A percentile compares a stretch with the other conserved stretches of the same genome.
Evolutionary conservation across 2,888 invertebrate species (phyloP).

Genomic region (Argyra leucocephala): DNA sequence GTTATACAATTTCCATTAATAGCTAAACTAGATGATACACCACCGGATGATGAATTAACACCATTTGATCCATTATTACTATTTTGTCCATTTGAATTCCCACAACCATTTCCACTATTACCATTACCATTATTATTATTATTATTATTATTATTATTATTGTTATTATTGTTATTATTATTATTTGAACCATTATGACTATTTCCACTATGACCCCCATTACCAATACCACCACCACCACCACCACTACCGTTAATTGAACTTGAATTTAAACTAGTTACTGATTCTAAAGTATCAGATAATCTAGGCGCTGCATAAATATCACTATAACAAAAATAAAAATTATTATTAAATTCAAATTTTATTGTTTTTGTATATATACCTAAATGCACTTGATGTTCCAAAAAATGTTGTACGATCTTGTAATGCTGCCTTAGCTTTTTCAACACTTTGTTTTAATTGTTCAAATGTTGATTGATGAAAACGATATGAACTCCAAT

Average conservation of each 20-base stretch:
- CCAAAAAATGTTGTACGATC: slow-evolving; percentile 62
- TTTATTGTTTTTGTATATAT: slow-evolving; percentile 24
- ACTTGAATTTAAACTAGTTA: slow-evolving; percentile 32
- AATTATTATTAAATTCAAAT: slow-evolving; percentile 5
- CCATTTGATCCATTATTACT: no score
- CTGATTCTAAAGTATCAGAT: slow-evolving; percentile 36
- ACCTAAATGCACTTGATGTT: slow-evolving; percentile 63
- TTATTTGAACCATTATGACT: not conserved
- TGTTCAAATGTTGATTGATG: slow-evolving; percentile 83
- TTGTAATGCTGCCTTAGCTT: slow-evolving; percentile 77
- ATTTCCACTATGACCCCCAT: slow-evolving; percentile 16
- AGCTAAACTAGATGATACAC: slow-evolving; percentile 30
- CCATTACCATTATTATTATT: not conserved
- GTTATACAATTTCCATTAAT: slow-evolving; percentile 39
- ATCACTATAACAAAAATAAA: slow-evolving; percentile 31
- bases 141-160: slow-evolving; percentile 5
- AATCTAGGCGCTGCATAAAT: slow-evolving; percentile 42
- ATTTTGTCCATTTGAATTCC: no score
- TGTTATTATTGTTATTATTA: not conserved
- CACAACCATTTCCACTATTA: not conserved
- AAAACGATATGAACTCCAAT: slow-evolving; percentile 70
- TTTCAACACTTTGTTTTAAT: slow-evolving; percentile 80
- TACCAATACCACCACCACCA: slow-evolving; percentile 20
- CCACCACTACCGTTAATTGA: slow-evolving; percentile 30
- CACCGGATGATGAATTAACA: slow-evolving; percentile 18